Evolutionary conservation across 2,888 invertebrate species (phyloP).

Genomic region (Nephrotoma appendiculata): DNA sequence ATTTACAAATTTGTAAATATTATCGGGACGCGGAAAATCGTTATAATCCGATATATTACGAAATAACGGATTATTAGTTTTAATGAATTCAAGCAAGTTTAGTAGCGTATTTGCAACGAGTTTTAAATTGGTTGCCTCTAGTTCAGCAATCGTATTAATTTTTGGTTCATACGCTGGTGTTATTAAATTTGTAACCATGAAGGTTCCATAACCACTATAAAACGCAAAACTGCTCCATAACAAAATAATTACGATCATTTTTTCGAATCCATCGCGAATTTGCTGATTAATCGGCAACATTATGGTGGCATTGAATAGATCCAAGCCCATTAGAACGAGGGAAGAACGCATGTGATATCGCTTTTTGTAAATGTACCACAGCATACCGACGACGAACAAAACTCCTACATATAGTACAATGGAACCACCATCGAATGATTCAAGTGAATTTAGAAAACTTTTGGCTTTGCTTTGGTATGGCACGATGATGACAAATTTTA

Average conservation of each 20-base stretch:
- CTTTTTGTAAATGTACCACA: neutral
- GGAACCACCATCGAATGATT: neutral
- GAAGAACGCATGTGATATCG: neutral
- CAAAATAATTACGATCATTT: neutral
- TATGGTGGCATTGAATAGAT: neutral
- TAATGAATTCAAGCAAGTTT: neutral
- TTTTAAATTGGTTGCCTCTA: neutral
- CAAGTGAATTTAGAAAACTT: neutral
- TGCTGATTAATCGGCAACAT: neutral
- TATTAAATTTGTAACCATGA: neutral
- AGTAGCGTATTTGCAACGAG: neutral
- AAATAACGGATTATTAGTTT: neutral
- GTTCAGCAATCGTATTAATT: neutral
- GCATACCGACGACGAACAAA: neutral
- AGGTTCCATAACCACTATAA: neutral
- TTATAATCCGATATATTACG: neutral
- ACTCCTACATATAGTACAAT: neutral
- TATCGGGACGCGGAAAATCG: neutral
- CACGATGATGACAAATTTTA: neutral
- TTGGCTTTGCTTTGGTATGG: neutral
- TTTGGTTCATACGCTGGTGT: neutral
- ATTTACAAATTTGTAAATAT: neutral
- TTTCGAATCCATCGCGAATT: neutral
- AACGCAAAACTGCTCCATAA: neutral
- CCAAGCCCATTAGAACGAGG: neutral